Conservation (phyloP, 2,797 vertebrate species). For the Rhinophrynus dorsalis region DNA sequence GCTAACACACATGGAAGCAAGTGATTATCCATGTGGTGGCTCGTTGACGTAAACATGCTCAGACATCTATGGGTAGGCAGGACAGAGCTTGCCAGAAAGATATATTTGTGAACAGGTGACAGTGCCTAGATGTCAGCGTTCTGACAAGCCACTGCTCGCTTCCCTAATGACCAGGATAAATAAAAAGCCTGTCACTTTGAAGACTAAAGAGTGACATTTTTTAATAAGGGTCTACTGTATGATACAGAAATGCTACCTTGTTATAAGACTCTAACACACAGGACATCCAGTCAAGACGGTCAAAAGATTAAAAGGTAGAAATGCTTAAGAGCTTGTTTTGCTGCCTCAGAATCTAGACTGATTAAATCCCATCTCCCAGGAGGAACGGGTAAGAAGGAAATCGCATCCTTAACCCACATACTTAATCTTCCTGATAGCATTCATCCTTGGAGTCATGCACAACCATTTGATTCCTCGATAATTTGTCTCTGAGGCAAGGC, state of each 20-base stretch:
- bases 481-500: conserved; percentile 40
- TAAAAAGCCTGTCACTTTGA: conserved; percentile 34
- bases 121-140: conserved; percentile 18
- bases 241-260: conserved; percentile 12
- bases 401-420: conserved; percentile 46
- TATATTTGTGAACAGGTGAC: conserved; percentile 46
- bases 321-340: conserved; percentile 46
- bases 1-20: conserved; percentile 13
- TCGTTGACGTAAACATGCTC: conserved; percentile 18
- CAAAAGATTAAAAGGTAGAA: conserved; percentile 42
- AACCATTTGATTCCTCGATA: conserved; percentile 38
- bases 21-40: conserved; percentile 38
- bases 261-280: conserved; percentile 22
- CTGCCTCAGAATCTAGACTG: conserved; percentile 36
- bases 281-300: conserved; percentile 25
- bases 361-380: conserved; percentile 47
- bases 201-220: conserved; percentile 30
- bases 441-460: conserved; percentile 45
- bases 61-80: conserved; percentile 19
- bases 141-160: conserved; percentile 29
- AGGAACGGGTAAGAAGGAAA: conserved; percentile 38
- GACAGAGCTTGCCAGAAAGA: conserved; percentile 8
- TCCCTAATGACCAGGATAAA: conserved; percentile 37
- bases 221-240: conserved; percentile 30
- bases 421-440: conserved; percentile 51